A percentile compares a stretch with the other conserved stretches of the same genome.
These are phyloP conservation scores for Diploptera punctata DNA, from an alignment of 2,888 invertebrate species.

Conservation along the genomic window DNA sequence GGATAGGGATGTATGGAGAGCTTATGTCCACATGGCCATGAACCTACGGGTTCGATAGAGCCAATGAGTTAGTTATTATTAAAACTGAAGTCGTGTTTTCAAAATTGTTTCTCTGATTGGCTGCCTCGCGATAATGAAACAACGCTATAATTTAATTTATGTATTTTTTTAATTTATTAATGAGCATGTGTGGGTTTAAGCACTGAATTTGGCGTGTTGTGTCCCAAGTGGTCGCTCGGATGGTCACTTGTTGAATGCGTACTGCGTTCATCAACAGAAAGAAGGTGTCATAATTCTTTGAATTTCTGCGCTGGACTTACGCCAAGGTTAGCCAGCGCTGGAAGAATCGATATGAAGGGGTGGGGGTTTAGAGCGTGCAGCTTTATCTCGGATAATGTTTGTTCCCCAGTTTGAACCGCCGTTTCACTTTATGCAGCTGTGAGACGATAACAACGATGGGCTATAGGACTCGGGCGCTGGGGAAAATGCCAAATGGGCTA, in stretches of 20 bases:
- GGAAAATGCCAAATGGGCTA: constrained; percentile 58
- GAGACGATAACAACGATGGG: constrained; percentile 61
- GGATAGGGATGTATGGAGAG: too few relatives aligned
- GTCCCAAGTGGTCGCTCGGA: too few relatives aligned
- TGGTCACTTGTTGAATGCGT: constrained; percentile 43
- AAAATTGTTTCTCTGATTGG: too few relatives aligned
- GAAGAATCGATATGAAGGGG: constrained; percentile 36
- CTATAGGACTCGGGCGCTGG: constrained; percentile 54
- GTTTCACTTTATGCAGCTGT: constrained; percentile 58
- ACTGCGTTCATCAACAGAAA: constrained; percentile 46
- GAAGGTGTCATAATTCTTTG: constrained; percentile 54
- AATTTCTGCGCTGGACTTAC: constrained; percentile 56
- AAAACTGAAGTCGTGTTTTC: too few relatives aligned
- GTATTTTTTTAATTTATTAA: too few relatives aligned
- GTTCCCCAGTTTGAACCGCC: constrained; percentile 39
- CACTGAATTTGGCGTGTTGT: too few relatives aligned
- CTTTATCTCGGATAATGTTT: constrained; percentile 32
- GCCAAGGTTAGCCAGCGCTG: constrained; percentile 50
- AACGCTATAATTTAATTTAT: too few relatives aligned
- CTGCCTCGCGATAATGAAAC: too few relatives aligned
- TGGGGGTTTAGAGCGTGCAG: constrained; percentile 27
- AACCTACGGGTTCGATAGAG: too few relatives aligned
- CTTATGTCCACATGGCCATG: too few relatives aligned
- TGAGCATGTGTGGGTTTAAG: too few relatives aligned
- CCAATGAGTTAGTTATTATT: too few relatives aligned